These are phyloP conservation scores for Listronotus bonariensis DNA, from an alignment of 1,140 invertebrate genomes.

Conservation along the genomic window DNA sequence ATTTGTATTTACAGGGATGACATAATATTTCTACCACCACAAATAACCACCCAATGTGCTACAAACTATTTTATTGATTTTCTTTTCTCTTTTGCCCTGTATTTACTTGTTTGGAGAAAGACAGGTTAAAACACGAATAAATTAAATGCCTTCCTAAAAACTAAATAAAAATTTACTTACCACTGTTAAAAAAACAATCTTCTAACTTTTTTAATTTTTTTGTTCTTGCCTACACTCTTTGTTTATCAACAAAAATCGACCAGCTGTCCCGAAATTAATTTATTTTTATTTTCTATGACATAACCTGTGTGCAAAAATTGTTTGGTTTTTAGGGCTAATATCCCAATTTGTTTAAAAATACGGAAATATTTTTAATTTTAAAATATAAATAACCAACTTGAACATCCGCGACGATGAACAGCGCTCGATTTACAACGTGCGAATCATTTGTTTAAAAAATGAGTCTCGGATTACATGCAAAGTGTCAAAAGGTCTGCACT, in stretches of 20 bases:
- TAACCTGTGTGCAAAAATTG: neutral
- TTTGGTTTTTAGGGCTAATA: too few species aligned
- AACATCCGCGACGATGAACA: too few species aligned
- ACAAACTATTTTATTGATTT: neutral
- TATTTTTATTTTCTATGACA: conserved; percentile 16
- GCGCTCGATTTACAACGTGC: too few species aligned
- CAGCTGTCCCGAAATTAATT: conserved; percentile 3
- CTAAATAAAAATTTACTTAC: conserved; percentile 2
- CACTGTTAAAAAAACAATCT: neutral
- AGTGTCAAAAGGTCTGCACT: too few species aligned
- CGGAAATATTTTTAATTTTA: too few species aligned
- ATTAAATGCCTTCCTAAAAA: neutral
- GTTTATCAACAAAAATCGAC: conserved; percentile 13
- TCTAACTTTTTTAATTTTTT: neutral
- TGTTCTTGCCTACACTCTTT: neutral
- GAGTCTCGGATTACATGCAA: too few species aligned
- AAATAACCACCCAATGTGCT: too few species aligned
- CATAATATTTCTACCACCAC: too few species aligned
- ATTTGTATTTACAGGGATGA: too few species aligned
- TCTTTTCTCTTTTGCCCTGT: neutral
- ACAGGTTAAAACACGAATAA: neutral
- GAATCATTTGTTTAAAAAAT: too few species aligned
- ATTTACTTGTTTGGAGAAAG: neutral
- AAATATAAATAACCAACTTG: too few species aligned
- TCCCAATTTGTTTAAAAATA: too few species aligned